Conservation (phyloP, 2,797 vertebrate species). For the Sebastes hubbsi region DNA sequence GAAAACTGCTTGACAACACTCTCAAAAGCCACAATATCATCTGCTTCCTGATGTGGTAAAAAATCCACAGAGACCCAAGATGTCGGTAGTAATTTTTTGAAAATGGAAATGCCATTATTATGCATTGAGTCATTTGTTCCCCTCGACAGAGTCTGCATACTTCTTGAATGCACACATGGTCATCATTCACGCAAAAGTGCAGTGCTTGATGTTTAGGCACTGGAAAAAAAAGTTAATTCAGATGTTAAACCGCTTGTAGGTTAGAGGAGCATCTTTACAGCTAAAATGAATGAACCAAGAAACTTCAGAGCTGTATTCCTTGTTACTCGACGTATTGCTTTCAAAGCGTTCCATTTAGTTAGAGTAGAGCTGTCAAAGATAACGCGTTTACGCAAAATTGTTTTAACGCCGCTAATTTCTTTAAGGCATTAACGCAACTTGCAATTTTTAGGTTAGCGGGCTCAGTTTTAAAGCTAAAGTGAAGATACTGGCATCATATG, state of each 20-base stretch:
- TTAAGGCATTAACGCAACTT: too few species aligned
- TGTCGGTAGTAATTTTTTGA: background rate
- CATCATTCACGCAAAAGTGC: background rate
- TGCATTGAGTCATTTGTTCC: conserved; percentile 14
- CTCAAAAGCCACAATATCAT: background rate
- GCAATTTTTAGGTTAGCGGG: too few species aligned
- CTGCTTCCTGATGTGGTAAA: conserved; percentile 4
- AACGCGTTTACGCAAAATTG: too few species aligned
- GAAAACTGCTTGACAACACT: background rate
- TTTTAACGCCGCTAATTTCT: too few species aligned
- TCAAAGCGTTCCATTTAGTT: background rate
- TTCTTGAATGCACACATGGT: conserved; percentile 4
- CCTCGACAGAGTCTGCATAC: background rate
- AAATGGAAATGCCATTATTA: conserved; percentile 22
- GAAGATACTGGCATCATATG: too few species aligned
- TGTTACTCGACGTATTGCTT: background rate
- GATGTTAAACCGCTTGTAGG: background rate
- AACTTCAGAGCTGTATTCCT: background rate
- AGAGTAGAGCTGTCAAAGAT: too few species aligned
- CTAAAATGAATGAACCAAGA: background rate
- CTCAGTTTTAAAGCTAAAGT: too few species aligned
- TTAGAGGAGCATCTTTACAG: background rate
- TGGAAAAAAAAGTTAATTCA: background rate
- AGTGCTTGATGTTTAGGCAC: background rate
- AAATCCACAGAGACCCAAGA: background rate